A percentile compares a stretch with the other conserved stretches of the same genome.
These are phyloP conservation scores for Hestina assimilis DNA, from an alignment of 1,140 invertebrate species.

Conservation along the genomic window DNA sequence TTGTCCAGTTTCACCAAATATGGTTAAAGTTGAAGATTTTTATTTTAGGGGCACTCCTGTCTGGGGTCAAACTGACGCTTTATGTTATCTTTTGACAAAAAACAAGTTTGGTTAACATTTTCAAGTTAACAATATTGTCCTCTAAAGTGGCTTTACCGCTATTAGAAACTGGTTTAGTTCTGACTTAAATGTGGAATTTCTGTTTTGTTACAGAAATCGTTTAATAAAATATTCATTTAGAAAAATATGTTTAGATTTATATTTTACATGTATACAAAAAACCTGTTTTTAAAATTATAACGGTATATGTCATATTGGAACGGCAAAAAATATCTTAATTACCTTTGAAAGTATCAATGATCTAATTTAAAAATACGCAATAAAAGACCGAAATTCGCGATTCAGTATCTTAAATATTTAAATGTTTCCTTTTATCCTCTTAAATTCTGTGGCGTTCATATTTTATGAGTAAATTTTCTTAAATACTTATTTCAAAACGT, in stretches of 20 bases:
- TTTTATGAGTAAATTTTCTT: no score
- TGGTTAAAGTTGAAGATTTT: not conserved
- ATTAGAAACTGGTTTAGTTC: conserved; percentile 22
- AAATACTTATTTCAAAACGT: no score
- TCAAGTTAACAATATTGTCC: conserved; percentile 11
- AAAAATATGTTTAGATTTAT: not conserved
- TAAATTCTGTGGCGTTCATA: no score
- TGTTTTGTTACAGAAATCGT: not conserved
- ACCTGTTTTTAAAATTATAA: no score
- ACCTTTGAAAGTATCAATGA: no score
- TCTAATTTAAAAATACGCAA: no score
- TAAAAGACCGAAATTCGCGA: no score
- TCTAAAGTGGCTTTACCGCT: conserved; percentile 13
- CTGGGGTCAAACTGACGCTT: conserved; percentile 16
- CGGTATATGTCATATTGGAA: no score
- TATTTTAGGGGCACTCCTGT: conserved; percentile 4
- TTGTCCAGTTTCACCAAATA: conserved; percentile 9
- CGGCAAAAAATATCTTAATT: no score
- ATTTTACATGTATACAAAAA: not conserved
- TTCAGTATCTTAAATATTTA: no score
- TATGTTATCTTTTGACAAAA: conserved; percentile 18
- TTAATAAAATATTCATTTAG: not conserved
- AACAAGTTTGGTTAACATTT: conserved; percentile 16
- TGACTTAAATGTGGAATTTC: not conserved
- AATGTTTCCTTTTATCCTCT: no score